Percentiles rank a stretch among this genome's conserved stretches.
Evolutionary conservation across 2,113 vertebrate genomes (phyloP).

Genomic region (Capricornis sumatraensis): DNA sequence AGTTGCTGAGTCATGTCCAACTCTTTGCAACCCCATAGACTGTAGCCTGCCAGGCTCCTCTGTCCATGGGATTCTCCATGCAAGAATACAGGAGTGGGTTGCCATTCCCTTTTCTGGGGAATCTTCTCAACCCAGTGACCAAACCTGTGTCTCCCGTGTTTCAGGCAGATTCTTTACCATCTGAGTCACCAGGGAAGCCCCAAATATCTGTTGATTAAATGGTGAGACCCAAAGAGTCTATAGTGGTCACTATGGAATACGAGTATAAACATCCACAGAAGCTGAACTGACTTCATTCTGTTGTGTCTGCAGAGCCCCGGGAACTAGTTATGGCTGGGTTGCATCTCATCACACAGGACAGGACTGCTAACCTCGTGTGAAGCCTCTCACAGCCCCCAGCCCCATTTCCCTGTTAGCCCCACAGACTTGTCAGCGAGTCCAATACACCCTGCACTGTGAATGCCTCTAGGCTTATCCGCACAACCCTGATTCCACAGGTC

Average conservation of each 20-base stretch:
- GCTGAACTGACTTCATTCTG: background rate
- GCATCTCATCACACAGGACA: no score
- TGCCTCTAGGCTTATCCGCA: no score
- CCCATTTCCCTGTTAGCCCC: accelerated
- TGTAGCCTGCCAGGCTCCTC: background rate
- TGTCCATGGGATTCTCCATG: background rate
- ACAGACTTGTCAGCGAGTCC: accelerated
- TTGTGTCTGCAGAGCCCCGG: background rate
- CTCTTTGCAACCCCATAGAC: background rate
- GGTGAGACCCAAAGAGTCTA: accelerated
- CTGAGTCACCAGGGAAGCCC: background rate
- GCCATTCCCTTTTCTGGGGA: background rate
- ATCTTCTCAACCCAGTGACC: background rate
- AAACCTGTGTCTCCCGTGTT: background rate
- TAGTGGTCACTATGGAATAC: accelerated
- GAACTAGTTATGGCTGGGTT: no score
- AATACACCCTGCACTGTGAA: accelerated
- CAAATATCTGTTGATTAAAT: background rate
- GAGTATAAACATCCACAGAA: accelerated
- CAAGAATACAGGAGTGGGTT: background rate
- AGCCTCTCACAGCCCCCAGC: background rate
- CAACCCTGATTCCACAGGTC: background rate
- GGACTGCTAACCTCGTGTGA: background rate
- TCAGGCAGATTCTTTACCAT: background rate
- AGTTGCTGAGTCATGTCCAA: accelerated